A percentile compares a stretch with the other conserved stretches of the same genome.
Evolutionary conservation across 2,113 vertebrate genomes (phyloP).

Genomic region (Girardinichthys multiradiatus): DNA sequence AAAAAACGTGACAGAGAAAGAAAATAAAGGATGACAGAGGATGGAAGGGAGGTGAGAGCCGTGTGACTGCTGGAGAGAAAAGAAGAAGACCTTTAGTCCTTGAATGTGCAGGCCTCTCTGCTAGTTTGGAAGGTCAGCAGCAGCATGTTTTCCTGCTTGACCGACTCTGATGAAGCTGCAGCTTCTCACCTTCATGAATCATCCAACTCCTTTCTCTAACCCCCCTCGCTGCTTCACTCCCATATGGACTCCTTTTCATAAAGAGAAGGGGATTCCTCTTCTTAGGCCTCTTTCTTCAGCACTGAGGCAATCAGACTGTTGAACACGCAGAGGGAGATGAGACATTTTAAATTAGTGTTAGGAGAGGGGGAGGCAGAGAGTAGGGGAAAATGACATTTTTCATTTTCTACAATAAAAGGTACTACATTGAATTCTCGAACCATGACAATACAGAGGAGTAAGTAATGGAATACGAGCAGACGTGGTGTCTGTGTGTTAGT

Average conservation of each 20-base stretch:
- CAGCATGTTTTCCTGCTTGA: constrained; percentile 70
- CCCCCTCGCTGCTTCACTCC: constrained; percentile 47
- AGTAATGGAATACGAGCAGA: constrained; percentile 77
- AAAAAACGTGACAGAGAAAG: constrained; percentile 18
- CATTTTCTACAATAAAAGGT: constrained; percentile 79
- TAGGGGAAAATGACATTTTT: constrained; percentile 73
- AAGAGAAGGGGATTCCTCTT: constrained; percentile 75
- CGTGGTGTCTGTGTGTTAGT: constrained; percentile 71
- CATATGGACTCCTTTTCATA: constrained; percentile 76
- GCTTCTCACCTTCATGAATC: constrained; percentile 73
- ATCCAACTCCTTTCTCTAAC: constrained; percentile 54
- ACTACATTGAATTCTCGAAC: constrained; percentile 78
- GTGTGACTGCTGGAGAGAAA: constrained; percentile 6
- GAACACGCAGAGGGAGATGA: constrained; percentile 78
- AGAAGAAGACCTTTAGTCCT: constrained; percentile 61
- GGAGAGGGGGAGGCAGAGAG: constrained; percentile 55
- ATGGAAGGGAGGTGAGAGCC: constrained; percentile 20
- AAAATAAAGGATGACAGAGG: no score
- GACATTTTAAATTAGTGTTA: constrained; percentile 81
- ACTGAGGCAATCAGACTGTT: constrained; percentile 77
- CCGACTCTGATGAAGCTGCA: constrained; percentile 81
- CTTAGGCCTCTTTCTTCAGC: constrained; percentile 74
- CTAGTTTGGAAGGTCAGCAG: constrained; percentile 46
- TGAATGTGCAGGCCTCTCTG: constrained; percentile 50
- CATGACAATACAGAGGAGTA: constrained; percentile 75